phyloP scores from a whole-genome alignment of 2,113 vertebrate genomes.

The Stigmatopora argus region DNA sequence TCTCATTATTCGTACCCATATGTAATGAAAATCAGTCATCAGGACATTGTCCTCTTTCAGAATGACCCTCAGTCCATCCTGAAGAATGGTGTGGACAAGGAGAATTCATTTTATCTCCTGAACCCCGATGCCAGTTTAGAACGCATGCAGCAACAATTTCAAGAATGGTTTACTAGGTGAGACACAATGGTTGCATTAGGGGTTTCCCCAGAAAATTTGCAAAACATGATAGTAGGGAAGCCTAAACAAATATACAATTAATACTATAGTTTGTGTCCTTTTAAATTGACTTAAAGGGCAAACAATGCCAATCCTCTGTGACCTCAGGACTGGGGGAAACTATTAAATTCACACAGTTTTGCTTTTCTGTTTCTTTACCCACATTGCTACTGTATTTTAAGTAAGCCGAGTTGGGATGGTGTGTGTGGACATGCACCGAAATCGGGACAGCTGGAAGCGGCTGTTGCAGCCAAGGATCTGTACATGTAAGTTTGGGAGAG shows the following conservation, averaged over 20 bases:
- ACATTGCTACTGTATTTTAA: constrained; percentile 35
- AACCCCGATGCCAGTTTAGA: constrained; percentile 83
- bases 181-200: constrained; percentile 1
- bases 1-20: background rate
- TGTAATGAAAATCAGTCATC: background rate
- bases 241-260: too few species aligned
- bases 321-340: too few species aligned
- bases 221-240: too few species aligned
- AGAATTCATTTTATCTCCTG: constrained; percentile 79
- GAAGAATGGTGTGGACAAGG: constrained; percentile 72
- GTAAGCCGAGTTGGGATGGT: constrained; percentile 78
- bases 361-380: background rate
- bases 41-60: constrained; percentile 11
- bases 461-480: constrained; percentile 77
- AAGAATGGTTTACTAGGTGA: constrained; percentile 82
- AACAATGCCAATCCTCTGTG: too few species aligned
- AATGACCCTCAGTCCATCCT: constrained; percentile 63
- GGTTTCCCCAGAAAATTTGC: too few species aligned
- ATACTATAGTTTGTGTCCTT: too few species aligned
- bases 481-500: constrained; percentile 79
- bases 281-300: too few species aligned
- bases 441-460: constrained; percentile 69
- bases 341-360: background rate
- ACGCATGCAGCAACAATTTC: constrained; percentile 78
- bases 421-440: constrained; percentile 75